Evolutionary conservation across 2,113 vertebrate genomes (phyloP), one percentile per base, ranked within the genome.

Genomic region (Ranitomeya imitator): DNA sequence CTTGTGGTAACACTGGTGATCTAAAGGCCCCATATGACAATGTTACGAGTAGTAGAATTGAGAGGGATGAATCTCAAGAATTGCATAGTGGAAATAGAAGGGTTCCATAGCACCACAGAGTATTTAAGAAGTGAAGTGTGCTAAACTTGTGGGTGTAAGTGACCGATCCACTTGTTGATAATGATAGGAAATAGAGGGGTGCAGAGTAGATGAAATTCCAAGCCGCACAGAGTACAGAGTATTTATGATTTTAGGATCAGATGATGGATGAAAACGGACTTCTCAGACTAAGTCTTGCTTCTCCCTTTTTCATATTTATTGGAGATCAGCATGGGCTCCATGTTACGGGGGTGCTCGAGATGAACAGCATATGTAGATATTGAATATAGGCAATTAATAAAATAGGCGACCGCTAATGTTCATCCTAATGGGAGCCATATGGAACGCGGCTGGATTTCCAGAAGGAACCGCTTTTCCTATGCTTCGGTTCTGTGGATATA

Each of bases 391-490:
- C 52, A 85, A 79, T 89, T 89, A 89, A 85, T 89, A 85, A 67
- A 85, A 89, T 78, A 45, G 45, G 74, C 71, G 67, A 82, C 79
- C 23, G 86, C 69, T 76, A 85, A 84, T 85, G 73, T n/a, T 78
- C 65, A 69, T 19, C 26, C 63, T 88, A 65, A 89, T 89, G 59
- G 60, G 83, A 63, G 45, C 87, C 87, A 89, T 84, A 89, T 89
- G 87, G 87, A 59, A 61, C 26, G n/a, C 86, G 37, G 23, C 79
- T 18, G 63, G 86, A 45, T 61, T 23, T 77, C 87, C 82, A 19
- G 45, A 31, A 52, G n/a, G 45, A 76, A 83, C 26, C 80, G 8
- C 31, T 79, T 10, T 12, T 19, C 13, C 26, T 45, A 52, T 13
- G 52, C 83, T 71, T 7, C 21, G 51, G 8, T 16, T 18, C 13